phyloP scores from a whole-genome alignment of 2,113 vertebrate species.

The Oreochromis spilurus region DNA sequence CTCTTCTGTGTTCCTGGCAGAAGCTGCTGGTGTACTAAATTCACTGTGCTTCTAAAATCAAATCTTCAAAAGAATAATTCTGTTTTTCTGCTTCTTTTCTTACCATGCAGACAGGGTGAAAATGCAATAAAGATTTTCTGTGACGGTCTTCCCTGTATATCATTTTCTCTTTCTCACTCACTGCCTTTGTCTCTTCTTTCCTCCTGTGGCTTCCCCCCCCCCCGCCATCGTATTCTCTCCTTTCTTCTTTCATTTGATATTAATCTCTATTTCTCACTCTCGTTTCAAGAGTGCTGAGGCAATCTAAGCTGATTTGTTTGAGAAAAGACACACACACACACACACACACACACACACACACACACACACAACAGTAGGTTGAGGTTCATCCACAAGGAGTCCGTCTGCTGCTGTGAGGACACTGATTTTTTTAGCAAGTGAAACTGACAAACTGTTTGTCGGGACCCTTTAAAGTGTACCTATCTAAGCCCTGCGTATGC shows the following conservation, averaged over 20 bases:
- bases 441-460: not conserved
- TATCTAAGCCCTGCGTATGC: not conserved
- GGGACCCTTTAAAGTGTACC: not conserved
- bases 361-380: not conserved
- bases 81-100: not conserved
- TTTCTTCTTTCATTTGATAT: conserved; percentile 19
- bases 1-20: not conserved
- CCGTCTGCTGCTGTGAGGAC: not conserved
- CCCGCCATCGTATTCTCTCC: not conserved
- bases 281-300: not conserved
- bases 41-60: conserved; percentile 36
- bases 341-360: not conserved
- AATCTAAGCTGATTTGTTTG: conserved; percentile 30
- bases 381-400: not conserved
- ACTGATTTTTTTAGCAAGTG: not conserved
- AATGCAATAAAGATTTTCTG: conserved; percentile 22
- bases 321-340: not conserved
- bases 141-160: not conserved
- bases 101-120: not conserved
- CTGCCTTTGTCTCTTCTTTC: not conserved
- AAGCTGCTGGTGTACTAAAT: not conserved
- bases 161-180: not conserved
- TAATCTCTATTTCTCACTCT: not conserved
- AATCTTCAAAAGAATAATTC: conserved; percentile 25
- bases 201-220: not conserved